phyloP scores from a whole-genome alignment of 2,888 invertebrate genomes.

The Papilio demoleus region DNA sequence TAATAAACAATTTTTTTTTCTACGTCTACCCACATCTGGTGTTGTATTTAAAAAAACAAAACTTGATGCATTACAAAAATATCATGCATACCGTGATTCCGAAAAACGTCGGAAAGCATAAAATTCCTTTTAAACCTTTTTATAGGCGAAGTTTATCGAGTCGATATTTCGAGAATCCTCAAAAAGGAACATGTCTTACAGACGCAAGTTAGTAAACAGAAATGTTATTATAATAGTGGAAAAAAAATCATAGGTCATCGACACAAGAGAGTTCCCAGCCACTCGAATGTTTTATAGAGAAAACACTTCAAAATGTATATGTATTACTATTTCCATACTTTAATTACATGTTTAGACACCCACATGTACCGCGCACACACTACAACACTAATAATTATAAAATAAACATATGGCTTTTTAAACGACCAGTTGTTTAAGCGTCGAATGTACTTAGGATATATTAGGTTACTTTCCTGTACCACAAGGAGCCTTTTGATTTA shows the following conservation, averaged over 20 bases:
- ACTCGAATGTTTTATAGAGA: constrained; percentile 81
- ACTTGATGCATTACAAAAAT: constrained; percentile 47
- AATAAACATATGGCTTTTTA: constrained; percentile 78
- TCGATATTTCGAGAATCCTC: constrained; percentile 50
- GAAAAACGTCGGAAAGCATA: constrained; percentile 47
- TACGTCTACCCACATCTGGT: constrained; percentile 42
- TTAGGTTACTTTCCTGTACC: constrained; percentile 62
- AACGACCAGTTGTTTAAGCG: constrained; percentile 58
- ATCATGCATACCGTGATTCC: constrained; percentile 45
- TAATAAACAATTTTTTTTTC: constrained; percentile 64
- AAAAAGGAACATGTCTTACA: constrained; percentile 60
- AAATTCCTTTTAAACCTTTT: constrained; percentile 43
- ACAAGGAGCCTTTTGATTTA: constrained; percentile 45
- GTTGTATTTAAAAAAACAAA: constrained; percentile 39
- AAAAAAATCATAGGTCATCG: constrained; percentile 72
- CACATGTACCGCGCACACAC: constrained; percentile 59
- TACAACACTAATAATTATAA: constrained; percentile 61
- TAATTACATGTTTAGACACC: constrained; percentile 74
- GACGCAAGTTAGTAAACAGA: constrained; percentile 69
- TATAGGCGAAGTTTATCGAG: constrained; percentile 44
- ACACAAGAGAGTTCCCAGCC: constrained; percentile 75
- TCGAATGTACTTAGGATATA: constrained; percentile 56
- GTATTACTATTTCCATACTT: constrained; percentile 81
- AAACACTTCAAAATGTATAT: constrained; percentile 81
- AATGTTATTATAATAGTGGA: constrained; percentile 74